Conservation (phyloP, 2,113 vertebrate genomes). For the Casuarius casuarius region DNA sequence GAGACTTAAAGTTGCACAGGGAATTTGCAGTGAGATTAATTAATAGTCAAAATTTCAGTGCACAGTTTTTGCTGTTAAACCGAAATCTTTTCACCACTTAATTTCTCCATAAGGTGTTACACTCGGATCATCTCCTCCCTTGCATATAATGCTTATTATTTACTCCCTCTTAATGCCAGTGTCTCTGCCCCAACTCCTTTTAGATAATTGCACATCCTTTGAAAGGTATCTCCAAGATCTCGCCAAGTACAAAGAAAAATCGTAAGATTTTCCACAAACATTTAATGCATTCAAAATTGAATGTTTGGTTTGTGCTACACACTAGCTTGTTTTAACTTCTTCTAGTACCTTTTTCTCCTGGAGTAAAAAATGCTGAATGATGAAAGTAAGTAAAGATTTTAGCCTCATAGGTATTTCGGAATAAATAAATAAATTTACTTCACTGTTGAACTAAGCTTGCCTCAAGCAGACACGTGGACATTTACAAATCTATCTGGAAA, state of each 20-base stretch:
- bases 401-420: not conserved
- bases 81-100: conserved; percentile 6
- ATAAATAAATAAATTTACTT: not conserved
- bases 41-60: conserved; percentile 42
- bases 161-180: not conserved
- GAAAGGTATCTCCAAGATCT: not conserved
- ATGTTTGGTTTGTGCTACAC: not conserved
- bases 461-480: not conserved
- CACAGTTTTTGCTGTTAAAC: conserved; percentile 16
- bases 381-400: not conserved
- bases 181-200: not conserved
- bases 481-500: not conserved
- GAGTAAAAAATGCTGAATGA: not conserved
- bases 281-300: not conserved
- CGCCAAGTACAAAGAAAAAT: not conserved
- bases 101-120: not conserved
- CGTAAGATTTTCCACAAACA: not conserved
- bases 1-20: conserved; percentile 47
- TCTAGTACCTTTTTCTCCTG: not conserved
- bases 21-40: conserved; percentile 52
- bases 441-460: not conserved
- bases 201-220: not conserved
- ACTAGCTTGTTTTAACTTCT: not conserved
- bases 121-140: not conserved
- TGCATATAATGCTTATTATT: not conserved